Evolutionary conservation across 2,113 vertebrate genomes (phyloP).

Genomic region (Cinclus cinclus): DNA sequence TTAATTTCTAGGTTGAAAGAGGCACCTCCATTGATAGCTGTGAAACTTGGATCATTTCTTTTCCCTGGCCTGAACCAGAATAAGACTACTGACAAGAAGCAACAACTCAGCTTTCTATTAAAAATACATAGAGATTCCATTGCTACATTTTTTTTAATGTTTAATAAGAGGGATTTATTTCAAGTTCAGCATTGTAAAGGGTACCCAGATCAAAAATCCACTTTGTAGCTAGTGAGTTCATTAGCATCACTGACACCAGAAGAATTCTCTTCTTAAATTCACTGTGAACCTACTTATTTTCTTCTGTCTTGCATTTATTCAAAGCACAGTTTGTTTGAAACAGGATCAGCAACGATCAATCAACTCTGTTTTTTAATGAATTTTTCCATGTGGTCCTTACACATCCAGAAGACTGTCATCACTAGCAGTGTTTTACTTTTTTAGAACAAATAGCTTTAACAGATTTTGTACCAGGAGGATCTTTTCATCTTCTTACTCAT

Average conservation of each 20-base stretch:
- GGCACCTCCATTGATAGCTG: neutral
- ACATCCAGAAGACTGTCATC: neutral
- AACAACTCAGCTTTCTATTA: neutral
- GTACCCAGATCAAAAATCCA: neutral
- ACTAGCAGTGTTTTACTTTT: neutral
- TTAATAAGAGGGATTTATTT: neutral
- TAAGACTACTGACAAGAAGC: neutral
- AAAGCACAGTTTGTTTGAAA: neutral
- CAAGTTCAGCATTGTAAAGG: neutral
- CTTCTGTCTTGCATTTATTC: neutral
- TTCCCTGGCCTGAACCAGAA: neutral
- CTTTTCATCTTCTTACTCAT: neutral
- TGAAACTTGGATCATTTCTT: neutral
- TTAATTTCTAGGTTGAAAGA: neutral
- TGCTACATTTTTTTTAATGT: neutral
- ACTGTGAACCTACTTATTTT: neutral
- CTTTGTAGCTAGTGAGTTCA: neutral
- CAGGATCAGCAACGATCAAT: neutral
- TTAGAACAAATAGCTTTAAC: neutral
- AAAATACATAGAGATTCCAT: neutral
- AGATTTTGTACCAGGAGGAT: neutral
- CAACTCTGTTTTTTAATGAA: neutral
- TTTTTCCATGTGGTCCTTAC: neutral
- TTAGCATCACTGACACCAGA: neutral
- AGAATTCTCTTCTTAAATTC: neutral